Evolutionary conservation across 1,140 invertebrate genomes (phyloP), one percentile per base, ranked within the genome.

Genomic region (Zaprionus gabonicus): DNA sequence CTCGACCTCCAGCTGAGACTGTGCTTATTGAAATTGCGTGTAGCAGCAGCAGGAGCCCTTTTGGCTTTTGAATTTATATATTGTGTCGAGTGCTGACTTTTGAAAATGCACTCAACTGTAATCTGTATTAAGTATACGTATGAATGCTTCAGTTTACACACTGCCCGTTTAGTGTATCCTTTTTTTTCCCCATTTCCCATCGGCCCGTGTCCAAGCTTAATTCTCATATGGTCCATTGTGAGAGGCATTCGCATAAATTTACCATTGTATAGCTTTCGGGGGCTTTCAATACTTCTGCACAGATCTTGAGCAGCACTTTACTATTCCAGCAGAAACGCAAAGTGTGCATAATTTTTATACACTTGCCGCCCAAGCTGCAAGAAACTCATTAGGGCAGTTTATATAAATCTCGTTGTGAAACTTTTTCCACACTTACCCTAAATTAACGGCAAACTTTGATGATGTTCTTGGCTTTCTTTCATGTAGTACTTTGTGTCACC

Each of bases 51-150:
- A 41, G 44, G 66, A 67, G 20, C 46, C 46, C 46, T 10, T 76
- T 81, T 71, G 82, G 78, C 78, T 66, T 85, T 84, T 85, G 82
- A 84, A 84, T 84, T 80, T 84, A 84, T 81, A 84, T 84, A 84
- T 84, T 84, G 81, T 81, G 81, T 74, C 78, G 82, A 84, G 69
- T 85, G 81, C 81, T 85, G 78, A 84, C 81, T 84, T 84, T 85
- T 81, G 78, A 66, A 84, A 84, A 85, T 83, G 78, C 74, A 84
- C 82, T 84, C 81, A 84, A 81, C 82, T 84, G 78, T 84, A 84
- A 81, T 85, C 78, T 81, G 74, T 76, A 81, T 85, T 85, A 84
- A 83, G 81, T 83, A 63, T 70, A 51, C 56, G 36, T 56, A 31
- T 56, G 31, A 57, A 57, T 57, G 9, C 49, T 28, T 27, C 20